Percentiles rank a stretch among this genome's conserved stretches.
Conservation (phyloP, 2,797 vertebrate species). For the Pachyuromys duprasi region DNA sequence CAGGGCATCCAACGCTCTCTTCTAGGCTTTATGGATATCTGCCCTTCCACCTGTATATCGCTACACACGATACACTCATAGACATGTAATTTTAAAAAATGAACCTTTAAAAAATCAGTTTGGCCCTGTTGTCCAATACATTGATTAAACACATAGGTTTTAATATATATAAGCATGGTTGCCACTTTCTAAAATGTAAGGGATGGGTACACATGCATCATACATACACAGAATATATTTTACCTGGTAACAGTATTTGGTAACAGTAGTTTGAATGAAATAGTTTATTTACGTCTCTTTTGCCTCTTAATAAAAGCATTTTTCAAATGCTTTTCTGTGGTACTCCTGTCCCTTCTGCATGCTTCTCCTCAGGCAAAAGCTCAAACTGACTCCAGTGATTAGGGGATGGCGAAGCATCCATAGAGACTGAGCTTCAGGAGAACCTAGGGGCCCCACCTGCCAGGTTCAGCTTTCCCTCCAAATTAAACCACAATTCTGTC, state of each 20-base stretch:
- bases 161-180: neutral
- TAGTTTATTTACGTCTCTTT: neutral
- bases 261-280: conserved; percentile 62
- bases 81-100: neutral
- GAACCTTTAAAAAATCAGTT: neutral
- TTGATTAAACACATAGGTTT: neutral
- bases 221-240: neutral
- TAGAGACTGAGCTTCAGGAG: conserved; percentile 41
- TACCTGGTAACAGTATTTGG: neutral
- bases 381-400: conserved; percentile 42
- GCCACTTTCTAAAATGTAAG: neutral
- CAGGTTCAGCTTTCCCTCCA: conserved; percentile 43
- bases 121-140: neutral
- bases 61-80: neutral
- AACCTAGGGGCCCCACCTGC: conserved; percentile 29
- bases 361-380: conserved; percentile 56
- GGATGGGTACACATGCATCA: neutral
- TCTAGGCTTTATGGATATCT: neutral
- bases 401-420: conserved; percentile 59
- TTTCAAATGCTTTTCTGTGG: conserved; percentile 4
- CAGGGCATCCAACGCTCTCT: fast-evolving
- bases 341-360: neutral
- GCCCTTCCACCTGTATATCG: too few species aligned
- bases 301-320: neutral
- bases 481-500: neutral